Evolutionary conservation across 2,113 vertebrate species (phyloP), one percentile per base, ranked within the genome.

Genomic region (Ophiodon elongatus): DNA sequence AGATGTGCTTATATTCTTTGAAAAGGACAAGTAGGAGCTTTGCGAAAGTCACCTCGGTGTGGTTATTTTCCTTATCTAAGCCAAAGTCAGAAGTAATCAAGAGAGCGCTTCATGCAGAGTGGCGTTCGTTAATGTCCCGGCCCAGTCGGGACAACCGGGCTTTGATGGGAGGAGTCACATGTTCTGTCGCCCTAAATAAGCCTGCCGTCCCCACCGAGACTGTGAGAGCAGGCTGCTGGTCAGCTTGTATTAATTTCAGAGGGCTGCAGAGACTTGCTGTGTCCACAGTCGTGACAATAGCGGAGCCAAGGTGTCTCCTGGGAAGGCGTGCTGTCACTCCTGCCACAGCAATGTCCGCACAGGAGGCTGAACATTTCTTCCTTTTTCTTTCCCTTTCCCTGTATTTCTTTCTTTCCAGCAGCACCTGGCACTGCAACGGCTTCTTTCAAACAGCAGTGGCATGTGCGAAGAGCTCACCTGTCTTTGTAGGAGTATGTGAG

Each of bases 221-320:
- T n/a, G 59, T 39, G 70, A 84, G 73, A 65, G 67, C 77, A 65
- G 86, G 77, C 79, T 52, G 60, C 67, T 27, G 86, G 90, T 94
- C 89, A 85, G 68, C 80, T 90, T 47, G 54, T 73, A 87, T 92
- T 94, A 80, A 89, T 83, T 88, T 90, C 86, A 88, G 39, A 74
- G 56, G n/a, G 54, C 73, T 76, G 82, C 52, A 23, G 83, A 59
- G 75, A 80, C 77, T 74, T 59, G 74, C 82, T 45, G 50, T 76
- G 88, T 82, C 90, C 66, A 76, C 45, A 45, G 57, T 21, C 56
- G 87, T 85, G 91, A 92, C 91, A 91, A 77, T 4, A 84, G 80
- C 85, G 82, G 75, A 85, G 86, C 90, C 82, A 75, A 85, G 80
- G 86, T 69, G 84, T 87, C 88, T 92, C 82, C 21, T 41, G 73